phyloP scores from a whole-genome alignment of 2,797 vertebrate species.

The Eupleurogrammus muticus region DNA sequence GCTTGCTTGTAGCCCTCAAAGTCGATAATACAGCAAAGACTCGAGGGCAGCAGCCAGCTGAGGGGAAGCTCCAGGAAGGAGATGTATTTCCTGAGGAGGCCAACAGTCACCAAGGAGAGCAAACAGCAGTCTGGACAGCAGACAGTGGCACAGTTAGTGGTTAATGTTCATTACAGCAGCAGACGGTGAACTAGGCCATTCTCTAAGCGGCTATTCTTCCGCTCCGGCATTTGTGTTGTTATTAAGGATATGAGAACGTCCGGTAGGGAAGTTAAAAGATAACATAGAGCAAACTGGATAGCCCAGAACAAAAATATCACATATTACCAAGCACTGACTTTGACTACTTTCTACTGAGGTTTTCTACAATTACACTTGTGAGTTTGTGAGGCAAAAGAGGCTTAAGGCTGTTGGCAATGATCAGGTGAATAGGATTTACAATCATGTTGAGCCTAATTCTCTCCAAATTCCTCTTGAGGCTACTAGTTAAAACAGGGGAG shows the following conservation, averaged over 20 bases:
- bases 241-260: background rate
- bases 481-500: conserved; percentile 22
- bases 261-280: background rate
- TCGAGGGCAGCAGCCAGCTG: conserved; percentile 83
- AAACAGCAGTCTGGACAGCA: conserved; percentile 85
- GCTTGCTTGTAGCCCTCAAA: conserved; percentile 84
- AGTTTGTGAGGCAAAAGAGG: conserved; percentile 18
- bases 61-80: conserved; percentile 90
- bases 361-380: background rate
- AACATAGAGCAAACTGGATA: background rate
- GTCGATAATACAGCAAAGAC: conserved; percentile 85
- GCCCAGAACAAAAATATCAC: background rate
- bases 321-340: background rate
- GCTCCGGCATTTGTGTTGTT: background rate
- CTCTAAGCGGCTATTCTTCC: background rate
- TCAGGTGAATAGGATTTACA: conserved; percentile 32
- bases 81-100: conserved; percentile 90
- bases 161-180: conserved; percentile 31
- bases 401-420: conserved; percentile 27
- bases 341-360: background rate
- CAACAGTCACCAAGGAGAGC: conserved; percentile 88
- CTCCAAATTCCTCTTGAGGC: background rate
- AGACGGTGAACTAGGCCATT: conserved; percentile 21
- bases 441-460: conserved; percentile 44
- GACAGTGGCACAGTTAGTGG: conserved; percentile 46